Percentiles rank a stretch among this genome's conserved stretches.
Conservation (phyloP, 92 coral and sea anemone genomes). For the Nematostella vectensis region DNA sequence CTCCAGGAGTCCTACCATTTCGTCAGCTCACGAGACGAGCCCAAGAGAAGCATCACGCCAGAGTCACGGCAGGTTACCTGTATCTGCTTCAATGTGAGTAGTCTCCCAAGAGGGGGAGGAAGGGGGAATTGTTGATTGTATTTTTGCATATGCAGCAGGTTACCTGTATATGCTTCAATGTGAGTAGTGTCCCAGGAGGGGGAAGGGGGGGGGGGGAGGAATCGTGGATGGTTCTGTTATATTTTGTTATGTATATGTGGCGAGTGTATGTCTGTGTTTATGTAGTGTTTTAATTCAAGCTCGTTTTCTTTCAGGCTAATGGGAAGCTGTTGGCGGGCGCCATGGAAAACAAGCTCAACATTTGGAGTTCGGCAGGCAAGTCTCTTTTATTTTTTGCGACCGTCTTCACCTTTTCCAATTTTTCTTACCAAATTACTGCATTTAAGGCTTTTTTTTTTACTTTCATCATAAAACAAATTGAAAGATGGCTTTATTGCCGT, state of each 20-base stretch:
- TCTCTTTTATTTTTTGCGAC: neutral
- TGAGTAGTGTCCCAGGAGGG: conserved; percentile 27
- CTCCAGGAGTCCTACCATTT: conserved; percentile 70
- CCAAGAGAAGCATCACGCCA: conserved; percentile 17
- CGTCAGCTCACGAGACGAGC: conserved; percentile 30
- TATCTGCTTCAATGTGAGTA: conserved; percentile 75
- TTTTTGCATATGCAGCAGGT: too few relatives aligned
- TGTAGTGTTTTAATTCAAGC: too few relatives aligned
- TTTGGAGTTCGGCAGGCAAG: conserved; percentile 69
- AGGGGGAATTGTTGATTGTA: neutral
- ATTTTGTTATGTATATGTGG: too few relatives aligned
- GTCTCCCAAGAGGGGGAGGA: neutral
- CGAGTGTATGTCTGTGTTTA: too few relatives aligned
- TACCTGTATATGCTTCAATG: conserved; percentile 61
- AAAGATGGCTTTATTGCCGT: too few relatives aligned
- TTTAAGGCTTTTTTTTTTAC: too few relatives aligned
- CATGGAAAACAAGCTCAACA: conserved; percentile 48
- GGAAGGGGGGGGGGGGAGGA: neutral
- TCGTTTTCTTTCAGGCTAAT: conserved; percentile 51
- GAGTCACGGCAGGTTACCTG: conserved; percentile 36
- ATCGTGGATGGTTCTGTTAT: too few relatives aligned
- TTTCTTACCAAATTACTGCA: too few relatives aligned
- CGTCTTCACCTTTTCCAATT: too few relatives aligned
- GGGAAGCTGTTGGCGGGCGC: conserved; percentile 76
- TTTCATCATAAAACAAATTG: too few relatives aligned